Conservation (phyloP, 2,113 vertebrate genomes). For the Galbula dea region DNA sequence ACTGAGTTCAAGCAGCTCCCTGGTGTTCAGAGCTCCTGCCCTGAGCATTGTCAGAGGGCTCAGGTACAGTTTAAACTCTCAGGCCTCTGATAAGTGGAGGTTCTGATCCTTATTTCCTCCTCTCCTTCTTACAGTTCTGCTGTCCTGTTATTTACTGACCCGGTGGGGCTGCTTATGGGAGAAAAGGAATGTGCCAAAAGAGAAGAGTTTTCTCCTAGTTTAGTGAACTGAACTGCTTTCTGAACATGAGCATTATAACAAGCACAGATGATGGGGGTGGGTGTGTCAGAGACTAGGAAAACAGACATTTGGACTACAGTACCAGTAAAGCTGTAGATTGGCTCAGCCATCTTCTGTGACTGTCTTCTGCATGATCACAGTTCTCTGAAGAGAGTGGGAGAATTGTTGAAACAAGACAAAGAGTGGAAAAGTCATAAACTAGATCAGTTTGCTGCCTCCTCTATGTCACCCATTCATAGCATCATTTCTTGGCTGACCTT, state of each 20-base stretch:
- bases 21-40: not conserved
- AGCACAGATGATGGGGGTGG: not conserved
- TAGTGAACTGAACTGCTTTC: not conserved
- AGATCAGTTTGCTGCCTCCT: not conserved
- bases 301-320: not conserved
- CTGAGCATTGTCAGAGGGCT: not conserved
- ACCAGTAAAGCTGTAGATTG: not conserved
- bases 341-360: not conserved
- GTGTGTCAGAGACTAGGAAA: not conserved
- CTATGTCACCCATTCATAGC: not conserved
- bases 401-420: not conserved
- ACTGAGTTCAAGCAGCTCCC: not conserved
- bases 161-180: not conserved
- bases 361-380: not conserved
- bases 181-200: not conserved
- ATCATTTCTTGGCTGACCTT: not conserved
- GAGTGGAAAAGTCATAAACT: not conserved
- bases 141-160: not conserved
- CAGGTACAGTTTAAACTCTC: not conserved
- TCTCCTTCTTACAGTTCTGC: not conserved
- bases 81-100: accelerated
- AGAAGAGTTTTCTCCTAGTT: not conserved
- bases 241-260: not conserved
- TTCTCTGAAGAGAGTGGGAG: not conserved
- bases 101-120: not conserved